Evolutionary conservation across 2,113 vertebrate genomes (phyloP).

Genomic region (Siniperca knerii): DNA sequence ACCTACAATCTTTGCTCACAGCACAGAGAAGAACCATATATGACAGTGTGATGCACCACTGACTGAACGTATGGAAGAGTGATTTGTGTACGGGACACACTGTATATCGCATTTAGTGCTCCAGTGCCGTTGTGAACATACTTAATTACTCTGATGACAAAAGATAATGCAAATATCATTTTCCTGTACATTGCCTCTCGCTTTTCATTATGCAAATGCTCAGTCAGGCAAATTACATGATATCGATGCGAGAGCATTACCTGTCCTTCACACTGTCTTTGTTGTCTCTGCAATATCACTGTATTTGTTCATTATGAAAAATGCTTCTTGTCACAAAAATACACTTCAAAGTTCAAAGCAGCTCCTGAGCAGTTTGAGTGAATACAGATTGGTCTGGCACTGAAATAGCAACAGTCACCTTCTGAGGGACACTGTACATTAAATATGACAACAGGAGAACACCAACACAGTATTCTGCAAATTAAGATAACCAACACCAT

Average conservation of each 20-base stretch:
- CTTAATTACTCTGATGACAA: not conserved
- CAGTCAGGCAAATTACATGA: slow-evolving; percentile 20
- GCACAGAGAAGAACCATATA: slow-evolving; percentile 16
- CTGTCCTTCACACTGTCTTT: slow-evolving; percentile 14
- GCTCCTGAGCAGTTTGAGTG: slow-evolving; percentile 3
- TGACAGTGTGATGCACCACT: not conserved
- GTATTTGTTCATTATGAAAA: slow-evolving; percentile 17
- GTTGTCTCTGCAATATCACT: not conserved
- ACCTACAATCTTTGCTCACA: not conserved
- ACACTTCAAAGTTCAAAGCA: not conserved
- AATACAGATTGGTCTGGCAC: not conserved
- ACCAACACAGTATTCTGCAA: not conserved
- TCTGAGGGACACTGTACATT: slow-evolving; percentile 17
- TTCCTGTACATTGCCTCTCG: not conserved
- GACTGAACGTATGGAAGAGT: not conserved
- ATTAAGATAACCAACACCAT: not conserved
- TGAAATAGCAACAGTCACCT: not conserved
- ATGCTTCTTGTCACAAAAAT: slow-evolving; percentile 13
- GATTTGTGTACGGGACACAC: slow-evolving; percentile 18
- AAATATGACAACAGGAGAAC: not conserved
- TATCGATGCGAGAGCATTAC: not conserved
- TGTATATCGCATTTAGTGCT: slow-evolving; percentile 42
- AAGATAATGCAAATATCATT: slow-evolving; percentile 4
- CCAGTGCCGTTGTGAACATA: slow-evolving; percentile 11
- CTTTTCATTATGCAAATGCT: slow-evolving; percentile 24